These are phyloP conservation scores for Tiliqua scincoides DNA, from an alignment of 2,113 vertebrate genomes.

Conservation along the genomic window DNA sequence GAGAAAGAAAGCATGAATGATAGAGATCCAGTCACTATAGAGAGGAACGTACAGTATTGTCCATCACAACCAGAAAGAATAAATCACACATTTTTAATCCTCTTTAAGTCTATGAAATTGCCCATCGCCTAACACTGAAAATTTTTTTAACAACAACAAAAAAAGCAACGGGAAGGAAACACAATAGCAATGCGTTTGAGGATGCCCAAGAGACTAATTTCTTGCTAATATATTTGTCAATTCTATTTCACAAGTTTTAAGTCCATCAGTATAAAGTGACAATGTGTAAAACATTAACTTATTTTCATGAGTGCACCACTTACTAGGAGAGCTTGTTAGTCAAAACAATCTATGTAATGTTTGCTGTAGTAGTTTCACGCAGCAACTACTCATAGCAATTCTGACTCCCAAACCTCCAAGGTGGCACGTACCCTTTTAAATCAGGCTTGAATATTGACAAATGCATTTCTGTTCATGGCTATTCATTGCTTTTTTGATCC, in stretches of 20 bases:
- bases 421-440: neutral
- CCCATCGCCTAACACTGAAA: neutral
- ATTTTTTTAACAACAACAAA: neutral
- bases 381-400: slow-evolving; percentile 42
- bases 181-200: slow-evolving; percentile 8
- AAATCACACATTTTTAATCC: neutral
- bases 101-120: neutral
- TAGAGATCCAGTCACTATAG: neutral
- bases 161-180: neutral
- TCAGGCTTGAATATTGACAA: neutral
- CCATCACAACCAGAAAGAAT: neutral
- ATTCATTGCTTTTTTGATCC: neutral
- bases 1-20: neutral
- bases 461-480: neutral
- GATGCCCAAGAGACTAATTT: slow-evolving; percentile 21
- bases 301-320: slow-evolving; percentile 45
- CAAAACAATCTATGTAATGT: slow-evolving; percentile 42
- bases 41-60: neutral
- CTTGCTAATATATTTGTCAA: slow-evolving; percentile 17
- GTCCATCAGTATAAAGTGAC: slow-evolving; percentile 21
- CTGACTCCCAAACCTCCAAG: slow-evolving; percentile 17
- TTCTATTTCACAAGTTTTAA: slow-evolving; percentile 43
- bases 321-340: slow-evolving; percentile 44
- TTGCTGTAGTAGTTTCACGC: slow-evolving; percentile 43
- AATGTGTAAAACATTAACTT: slow-evolving; percentile 26